Conservation (phyloP, 1,140 invertebrate species). For the Tribolium castaneum region DNA sequence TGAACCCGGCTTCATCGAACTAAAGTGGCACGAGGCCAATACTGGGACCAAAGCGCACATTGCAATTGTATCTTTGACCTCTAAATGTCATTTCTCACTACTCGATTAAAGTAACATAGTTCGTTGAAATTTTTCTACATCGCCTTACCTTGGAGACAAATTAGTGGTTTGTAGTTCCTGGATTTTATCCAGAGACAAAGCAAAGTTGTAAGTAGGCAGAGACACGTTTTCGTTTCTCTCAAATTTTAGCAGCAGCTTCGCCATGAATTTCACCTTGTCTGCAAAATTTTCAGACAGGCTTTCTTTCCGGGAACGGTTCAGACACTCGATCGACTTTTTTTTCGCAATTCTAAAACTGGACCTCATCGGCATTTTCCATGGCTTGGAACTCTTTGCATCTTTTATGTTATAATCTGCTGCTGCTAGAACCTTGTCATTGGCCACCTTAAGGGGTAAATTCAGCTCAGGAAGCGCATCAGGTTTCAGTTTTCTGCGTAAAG, state of each 20-base stretch:
- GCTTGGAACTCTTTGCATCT: constrained; percentile 17
- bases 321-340: constrained; percentile 52
- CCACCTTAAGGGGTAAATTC: constrained; percentile 64
- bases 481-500: constrained; percentile 66
- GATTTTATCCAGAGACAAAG: constrained; percentile 41
- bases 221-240: constrained; percentile 39
- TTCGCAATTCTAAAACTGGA: constrained; percentile 58
- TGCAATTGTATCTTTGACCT: constrained; percentile 35
- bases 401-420: background rate
- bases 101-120: background rate
- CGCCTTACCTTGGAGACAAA: background rate
- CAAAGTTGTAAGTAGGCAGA: constrained; percentile 40
- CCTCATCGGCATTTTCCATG: constrained; percentile 48
- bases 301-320: background rate
- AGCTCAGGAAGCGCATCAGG: constrained; percentile 67
- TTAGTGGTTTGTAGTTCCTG: constrained; percentile 1
- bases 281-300: constrained; percentile 43
- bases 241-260: constrained; percentile 51
- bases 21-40: constrained; percentile 49
- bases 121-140: background rate
- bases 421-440: constrained; percentile 1
- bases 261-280: constrained; percentile 56
- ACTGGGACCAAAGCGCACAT: constrained; percentile 34
- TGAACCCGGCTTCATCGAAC: constrained; percentile 45
- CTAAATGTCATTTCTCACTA: constrained; percentile 36